phyloP scores from a whole-genome alignment of 1,140 invertebrate species.

The Muscidifurax raptorellus region DNA sequence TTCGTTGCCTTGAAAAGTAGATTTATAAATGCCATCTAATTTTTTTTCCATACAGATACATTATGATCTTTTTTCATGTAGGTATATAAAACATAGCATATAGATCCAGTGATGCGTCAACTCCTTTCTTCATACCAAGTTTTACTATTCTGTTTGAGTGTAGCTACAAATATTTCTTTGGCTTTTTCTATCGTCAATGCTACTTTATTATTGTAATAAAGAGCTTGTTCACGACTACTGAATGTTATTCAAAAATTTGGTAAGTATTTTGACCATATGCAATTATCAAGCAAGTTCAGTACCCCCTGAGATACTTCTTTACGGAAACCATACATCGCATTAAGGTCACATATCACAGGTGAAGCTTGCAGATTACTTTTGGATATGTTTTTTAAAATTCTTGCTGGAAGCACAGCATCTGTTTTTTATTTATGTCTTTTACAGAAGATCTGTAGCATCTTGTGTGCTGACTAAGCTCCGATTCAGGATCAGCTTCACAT shows the following conservation, averaged over 20 bases:
- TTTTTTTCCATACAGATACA: neutral
- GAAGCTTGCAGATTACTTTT: neutral
- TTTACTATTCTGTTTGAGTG: neutral
- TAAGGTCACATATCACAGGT: neutral
- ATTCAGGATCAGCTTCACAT: too few relatives aligned
- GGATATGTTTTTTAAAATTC: neutral
- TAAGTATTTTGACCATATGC: constrained; percentile 1
- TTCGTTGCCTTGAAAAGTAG: neutral
- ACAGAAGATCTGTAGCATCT: too few relatives aligned
- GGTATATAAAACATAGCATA: neutral
- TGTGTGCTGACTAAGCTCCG: too few relatives aligned
- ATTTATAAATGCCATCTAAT: neutral
- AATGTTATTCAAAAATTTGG: neutral
- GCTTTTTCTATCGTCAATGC: neutral
- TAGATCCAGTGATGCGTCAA: neutral
- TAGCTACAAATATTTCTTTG: neutral
- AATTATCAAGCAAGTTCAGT: neutral
- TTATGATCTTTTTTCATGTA: neutral
- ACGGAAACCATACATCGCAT: neutral
- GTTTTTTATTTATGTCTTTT: too few relatives aligned
- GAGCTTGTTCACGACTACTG: neutral
- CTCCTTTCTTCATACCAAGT: neutral
- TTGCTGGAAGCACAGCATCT: too few relatives aligned
- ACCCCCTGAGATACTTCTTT: neutral
- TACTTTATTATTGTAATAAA: constrained; percentile 6